Base-by-base conservation (phyloP, 2,888 invertebrate species). In the Tricholauxania praeusta region DNA sequence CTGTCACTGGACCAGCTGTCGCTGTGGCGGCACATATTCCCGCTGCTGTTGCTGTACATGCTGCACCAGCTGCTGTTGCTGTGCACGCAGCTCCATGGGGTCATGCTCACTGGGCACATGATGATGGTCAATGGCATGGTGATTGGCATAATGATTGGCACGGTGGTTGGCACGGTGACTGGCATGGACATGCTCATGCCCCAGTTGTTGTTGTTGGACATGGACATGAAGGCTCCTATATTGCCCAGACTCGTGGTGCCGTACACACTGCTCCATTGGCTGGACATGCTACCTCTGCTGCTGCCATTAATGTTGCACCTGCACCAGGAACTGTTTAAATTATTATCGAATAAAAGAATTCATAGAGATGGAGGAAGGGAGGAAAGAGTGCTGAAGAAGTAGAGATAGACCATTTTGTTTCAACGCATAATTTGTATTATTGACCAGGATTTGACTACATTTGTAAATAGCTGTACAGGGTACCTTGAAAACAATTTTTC, bases 201-300 rank as follows among this genome's bases (percentile, higher is more conserved):
- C 74, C 75, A 28, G 75, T 74, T 64, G 77, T 71, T 28, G 72
- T 60, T 53, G 76, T 73, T 59, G 63, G 39, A 22, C 80, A 88
- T 85, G 79, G 88, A 75, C 83, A 82, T 79, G 83, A 83, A 76
- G 86, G 86, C 73, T 83, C 82, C 63, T 87, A 87, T 76, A 84
- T 87, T 7, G 87, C 87, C 74, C 82, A 87, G 79, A 87, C 86
- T 49, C 87, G 86, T 79, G 87, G 87, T 74, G 86, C 87, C 74
- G 82, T 87, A 55, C 87, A 87, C 73, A 82, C 85, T 59, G 87
- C 87, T 65, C 87, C 87, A 67, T 80, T 87, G 63, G 82, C 86
- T 69, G 87, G 87, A 73, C 87, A 87, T 78, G 80, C 84, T 74
- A 82, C 82, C 74, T 87, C 87, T 1, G 87, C 85, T 74, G 83